These are phyloP conservation scores for Rhagonycha lutea DNA, from an alignment of 2,888 invertebrate species.

Conservation along the genomic window DNA sequence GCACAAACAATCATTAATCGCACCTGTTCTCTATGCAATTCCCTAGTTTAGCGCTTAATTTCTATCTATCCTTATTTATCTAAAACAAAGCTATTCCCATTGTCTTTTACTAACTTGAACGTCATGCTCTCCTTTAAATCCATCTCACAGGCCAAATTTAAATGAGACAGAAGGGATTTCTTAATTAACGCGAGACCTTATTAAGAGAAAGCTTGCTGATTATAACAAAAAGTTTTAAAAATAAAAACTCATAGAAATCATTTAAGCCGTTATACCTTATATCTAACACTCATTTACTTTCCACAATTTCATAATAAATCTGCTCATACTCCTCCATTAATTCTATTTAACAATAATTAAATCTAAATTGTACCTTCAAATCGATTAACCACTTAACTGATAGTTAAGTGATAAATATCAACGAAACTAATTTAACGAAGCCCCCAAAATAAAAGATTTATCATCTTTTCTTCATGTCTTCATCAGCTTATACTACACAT, in stretches of 20 bases:
- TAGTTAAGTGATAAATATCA: background rate
- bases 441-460: background rate
- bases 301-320: background rate
- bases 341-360: background rate
- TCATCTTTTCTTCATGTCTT: background rate
- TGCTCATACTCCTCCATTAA: background rate
- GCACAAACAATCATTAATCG: constrained; percentile 24
- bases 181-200: constrained; percentile 15
- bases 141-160: constrained; percentile 14
- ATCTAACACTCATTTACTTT: background rate
- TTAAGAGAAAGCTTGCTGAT: constrained; percentile 10
- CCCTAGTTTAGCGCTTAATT: constrained; percentile 11
- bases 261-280: background rate
- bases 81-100: constrained; percentile 3
- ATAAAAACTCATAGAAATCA: background rate
- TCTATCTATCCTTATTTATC: constrained; percentile 7
- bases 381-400: background rate
- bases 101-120: constrained; percentile 5
- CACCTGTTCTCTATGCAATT: constrained; percentile 20
- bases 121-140: constrained; percentile 2
- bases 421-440: background rate
- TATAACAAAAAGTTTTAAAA: background rate
- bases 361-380: background rate
- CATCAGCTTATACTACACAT: constrained; percentile 3
- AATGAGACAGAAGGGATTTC: constrained; percentile 17